Base-by-base conservation (phyloP, 2,888 invertebrate genomes). In the Thymelicus lineola region DNA sequence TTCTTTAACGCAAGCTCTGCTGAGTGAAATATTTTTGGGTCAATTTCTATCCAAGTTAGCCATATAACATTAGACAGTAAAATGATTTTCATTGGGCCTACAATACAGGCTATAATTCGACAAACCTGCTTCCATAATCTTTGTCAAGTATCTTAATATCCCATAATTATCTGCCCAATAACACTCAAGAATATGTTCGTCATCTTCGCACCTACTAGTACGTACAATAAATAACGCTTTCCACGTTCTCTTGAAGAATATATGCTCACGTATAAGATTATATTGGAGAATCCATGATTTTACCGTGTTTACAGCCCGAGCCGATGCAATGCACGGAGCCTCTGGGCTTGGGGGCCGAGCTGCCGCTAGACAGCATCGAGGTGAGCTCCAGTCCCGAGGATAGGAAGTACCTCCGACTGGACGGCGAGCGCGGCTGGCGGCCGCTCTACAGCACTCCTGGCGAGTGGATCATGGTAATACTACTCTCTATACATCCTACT, bases 331-430 rank as follows among this genome's bases (percentile, higher is more conserved):
- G 98, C 79, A 91, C 93, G 5, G 97, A 97, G 74, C 93, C 95
- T 0, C 96, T 98, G 94, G 98, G 98, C 1, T 81, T 97, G 35
- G 95, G 95, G 7, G 95, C 95, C 50, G 95, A 95, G 14, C 90
- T 97, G 80, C 89, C 94, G 2, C 88, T 96, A 15, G 92, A 95
- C 28, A 96, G 96, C 91, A 94, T 98, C 45, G 90, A 94, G 62
- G 95, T 95, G 1, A 97, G 97, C 76, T 96, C 96, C 55, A 90
- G 90, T 77, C 82, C 82, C 55, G 89, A 91, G 36, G 87, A 85
- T 1, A 85, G 93, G 64, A 76, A 82, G 4, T 82, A 91, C 75
- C 86, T 96, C 45, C 84, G 88, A 6, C 83, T 96, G 15, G 88
- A 90, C 38, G 86, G 86, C 0, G 83, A 88, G 0, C 85, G 87